Evolutionary conservation across 1,140 invertebrate genomes (phyloP), one percentile per base, ranked within the genome.

Genomic region (Leptestheria dahalacensis): DNA sequence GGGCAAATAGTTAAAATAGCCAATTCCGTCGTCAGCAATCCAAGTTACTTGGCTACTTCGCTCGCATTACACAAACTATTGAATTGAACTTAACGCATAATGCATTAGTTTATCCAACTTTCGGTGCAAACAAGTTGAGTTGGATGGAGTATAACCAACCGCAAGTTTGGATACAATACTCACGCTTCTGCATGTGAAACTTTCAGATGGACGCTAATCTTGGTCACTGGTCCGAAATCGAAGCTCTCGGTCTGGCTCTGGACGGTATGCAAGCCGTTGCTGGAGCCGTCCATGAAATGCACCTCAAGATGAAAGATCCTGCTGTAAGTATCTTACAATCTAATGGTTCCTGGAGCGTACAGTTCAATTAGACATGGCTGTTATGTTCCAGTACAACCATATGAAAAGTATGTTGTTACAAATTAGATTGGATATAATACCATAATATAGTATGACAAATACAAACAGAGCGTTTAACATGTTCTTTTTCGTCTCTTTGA

Each of bases 311-410:
- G 21, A 50, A 60, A 28, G 58, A 60, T 21, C 48, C 58, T 20
- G 48, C 58, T 23, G 58, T 60, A 51, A 60, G 58, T n/a, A 51
- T 1, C 33, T n/a, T n/a, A n/a, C n/a, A n/a, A n/a, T n/a, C n/a
- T n/a, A n/a, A n/a, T n/a, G n/a, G n/a, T n/a, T n/a, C n/a, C n/a
- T n/a, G n/a, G n/a, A n/a, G n/a, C n/a, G n/a, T n/a, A n/a, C n/a
- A n/a, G n/a, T n/a, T n/a, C n/a, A n/a, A n/a, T n/a, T n/a, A n/a
- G n/a, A n/a, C n/a, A n/a, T n/a, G n/a, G n/a, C n/a, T n/a, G n/a
- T n/a, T n/a, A n/a, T n/a, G n/a, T n/a, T n/a, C n/a, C n/a, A n/a
- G n/a, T n/a, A n/a, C n/a, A n/a, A n/a, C n/a, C n/a, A n/a, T n/a
- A n/a, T n/a, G n/a, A n/a, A 21, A 24, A 15, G 24, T 20, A 12